These are phyloP conservation scores for Aurelia coerulea DNA, from an alignment of 30 jellyfish, hydroid and myxozoan genomes.

Conservation along the genomic window DNA sequence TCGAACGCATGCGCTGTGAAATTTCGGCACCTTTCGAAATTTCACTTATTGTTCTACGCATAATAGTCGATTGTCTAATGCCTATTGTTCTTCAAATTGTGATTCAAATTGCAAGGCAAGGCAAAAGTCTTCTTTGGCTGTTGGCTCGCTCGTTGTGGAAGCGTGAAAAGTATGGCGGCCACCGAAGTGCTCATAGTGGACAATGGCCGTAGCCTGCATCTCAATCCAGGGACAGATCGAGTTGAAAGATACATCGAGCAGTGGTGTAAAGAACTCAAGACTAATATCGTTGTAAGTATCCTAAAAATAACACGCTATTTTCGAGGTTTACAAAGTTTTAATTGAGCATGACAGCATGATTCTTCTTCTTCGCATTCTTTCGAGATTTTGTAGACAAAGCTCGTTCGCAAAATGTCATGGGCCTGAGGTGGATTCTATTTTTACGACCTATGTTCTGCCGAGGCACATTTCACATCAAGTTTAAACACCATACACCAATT, in stretches of 20 bases:
- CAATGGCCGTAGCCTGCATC: not conserved
- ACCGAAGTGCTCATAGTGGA: constrained; percentile 36
- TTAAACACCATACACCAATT: too few species aligned
- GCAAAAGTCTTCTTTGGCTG: constrained; percentile 27
- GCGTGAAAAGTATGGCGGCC: constrained; percentile 66
- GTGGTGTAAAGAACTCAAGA: constrained; percentile 58
- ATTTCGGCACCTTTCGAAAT: not conserved
- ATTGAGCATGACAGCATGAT: too few species aligned
- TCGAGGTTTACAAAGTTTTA: too few species aligned
- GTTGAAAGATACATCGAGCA: constrained; percentile 42
- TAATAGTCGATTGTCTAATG: not conserved
- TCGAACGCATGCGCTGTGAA: constrained; percentile 3
- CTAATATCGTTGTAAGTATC: constrained; percentile 59
- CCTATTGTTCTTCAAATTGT: constrained; percentile 15
- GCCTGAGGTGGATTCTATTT: too few species aligned
- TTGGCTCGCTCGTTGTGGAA: too few species aligned
- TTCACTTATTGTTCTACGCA: not conserved
- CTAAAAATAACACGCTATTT: not conserved
- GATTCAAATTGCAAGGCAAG: constrained; percentile 31
- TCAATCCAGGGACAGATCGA: constrained; percentile 28
- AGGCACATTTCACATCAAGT: too few species aligned
- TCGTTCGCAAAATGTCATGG: not conserved
- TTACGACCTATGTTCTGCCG: too few species aligned
- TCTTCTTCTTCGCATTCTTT: too few species aligned
- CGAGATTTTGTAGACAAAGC: too few species aligned